Percentiles rank a stretch among this genome's conserved stretches.
These are phyloP conservation scores for Bucorvus abyssinicus DNA, from an alignment of 2,797 vertebrate genomes.

Conservation along the genomic window DNA sequence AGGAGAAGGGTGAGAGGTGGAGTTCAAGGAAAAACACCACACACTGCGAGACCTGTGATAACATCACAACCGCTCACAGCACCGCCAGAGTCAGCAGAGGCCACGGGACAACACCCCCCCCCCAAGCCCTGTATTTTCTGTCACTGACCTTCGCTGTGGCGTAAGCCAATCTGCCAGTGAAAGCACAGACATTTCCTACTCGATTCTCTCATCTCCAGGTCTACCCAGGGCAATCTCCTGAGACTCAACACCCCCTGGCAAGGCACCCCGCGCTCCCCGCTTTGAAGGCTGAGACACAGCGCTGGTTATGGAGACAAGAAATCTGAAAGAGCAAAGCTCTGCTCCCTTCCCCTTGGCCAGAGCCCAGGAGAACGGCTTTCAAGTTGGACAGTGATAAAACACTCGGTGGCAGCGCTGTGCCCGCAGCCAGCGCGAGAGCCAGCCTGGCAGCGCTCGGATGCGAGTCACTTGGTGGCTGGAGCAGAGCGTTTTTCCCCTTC, in stretches of 20 bases:
- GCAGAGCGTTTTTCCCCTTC: not conserved
- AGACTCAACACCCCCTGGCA: not conserved
- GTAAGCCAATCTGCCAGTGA: not conserved
- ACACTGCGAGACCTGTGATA: not conserved
- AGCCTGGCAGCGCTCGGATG: not conserved
- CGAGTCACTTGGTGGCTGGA: not conserved
- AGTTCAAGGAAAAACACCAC: not conserved
- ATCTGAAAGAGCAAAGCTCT: not conserved
- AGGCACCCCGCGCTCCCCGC: fast-evolving
- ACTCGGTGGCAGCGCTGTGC: slow-evolving; percentile 12
- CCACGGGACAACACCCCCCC: not conserved
- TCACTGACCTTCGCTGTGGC: not conserved
- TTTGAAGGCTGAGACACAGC: not conserved
- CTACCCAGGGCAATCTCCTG: not conserved
- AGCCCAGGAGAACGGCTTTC: slow-evolving; percentile 34
- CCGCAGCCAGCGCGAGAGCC: not conserved
- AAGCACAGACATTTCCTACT: not conserved
- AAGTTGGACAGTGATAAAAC: slow-evolving; percentile 44
- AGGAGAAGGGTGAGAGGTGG: not conserved
- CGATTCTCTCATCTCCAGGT: not conserved
- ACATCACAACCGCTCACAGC: not conserved
- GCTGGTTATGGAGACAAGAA: not conserved
- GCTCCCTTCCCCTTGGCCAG: slow-evolving; percentile 26
- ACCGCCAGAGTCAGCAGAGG: not conserved
- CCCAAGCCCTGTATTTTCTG: not conserved